phyloP scores from a whole-genome alignment of 2,888 invertebrate genomes.

The Cryptus viduatorius region DNA sequence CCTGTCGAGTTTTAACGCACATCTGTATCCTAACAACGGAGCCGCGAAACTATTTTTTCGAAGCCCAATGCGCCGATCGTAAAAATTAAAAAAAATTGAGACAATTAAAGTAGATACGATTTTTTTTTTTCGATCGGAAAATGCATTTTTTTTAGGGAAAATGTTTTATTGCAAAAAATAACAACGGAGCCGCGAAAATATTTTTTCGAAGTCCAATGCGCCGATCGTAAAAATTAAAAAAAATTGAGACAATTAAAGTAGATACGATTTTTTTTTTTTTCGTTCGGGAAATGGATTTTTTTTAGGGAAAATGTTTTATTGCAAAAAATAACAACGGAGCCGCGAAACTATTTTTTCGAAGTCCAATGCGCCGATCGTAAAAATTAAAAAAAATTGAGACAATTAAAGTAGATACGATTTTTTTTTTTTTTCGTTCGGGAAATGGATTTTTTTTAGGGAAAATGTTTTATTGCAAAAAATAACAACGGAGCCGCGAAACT shows the following conservation, averaged over 20 bases:
- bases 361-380: background rate
- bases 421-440: background rate
- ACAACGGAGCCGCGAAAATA: no score
- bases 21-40: conserved; percentile 4
- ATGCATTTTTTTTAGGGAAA: no score
- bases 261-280: no score
- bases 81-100: background rate
- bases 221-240: no score
- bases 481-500: no score
- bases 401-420: background rate
- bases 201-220: no score
- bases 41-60: background rate
- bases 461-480: no score
- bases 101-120: background rate
- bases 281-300: no score
- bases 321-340: background rate
- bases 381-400: background rate
- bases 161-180: no score
- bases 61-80: background rate
- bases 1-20: conserved; percentile 1
- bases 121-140: background rate
- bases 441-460: no score
- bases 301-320: no score
- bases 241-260: no score
- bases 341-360: background rate